phyloP scores from a whole-genome alignment of 35 echinoderm and acorn worm genomes.

The Heliocidaris tuberculata region DNA sequence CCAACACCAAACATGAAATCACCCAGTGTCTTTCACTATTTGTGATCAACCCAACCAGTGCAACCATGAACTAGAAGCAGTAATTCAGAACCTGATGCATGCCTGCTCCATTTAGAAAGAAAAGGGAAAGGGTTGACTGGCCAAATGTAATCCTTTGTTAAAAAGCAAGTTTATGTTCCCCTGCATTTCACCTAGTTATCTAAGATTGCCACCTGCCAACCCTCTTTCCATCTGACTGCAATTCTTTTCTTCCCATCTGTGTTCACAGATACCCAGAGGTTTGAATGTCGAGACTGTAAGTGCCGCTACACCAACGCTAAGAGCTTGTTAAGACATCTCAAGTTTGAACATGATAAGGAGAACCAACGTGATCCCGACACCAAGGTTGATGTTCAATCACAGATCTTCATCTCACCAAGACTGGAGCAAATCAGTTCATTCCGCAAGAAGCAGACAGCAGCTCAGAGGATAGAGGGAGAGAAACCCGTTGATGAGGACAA shows the following conservation, averaged over 20 bases:
- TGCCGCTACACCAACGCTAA: conserved; percentile 28
- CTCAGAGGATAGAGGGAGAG: background rate
- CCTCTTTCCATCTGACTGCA: background rate
- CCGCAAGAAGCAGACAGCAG: background rate
- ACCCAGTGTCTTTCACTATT: too few species aligned
- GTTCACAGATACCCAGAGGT: background rate
- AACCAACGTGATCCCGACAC: background rate
- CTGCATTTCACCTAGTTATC: background rate
- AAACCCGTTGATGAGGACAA: background rate
- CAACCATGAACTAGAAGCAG: too few species aligned
- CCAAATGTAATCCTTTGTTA: background rate
- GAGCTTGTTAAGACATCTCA: conserved; percentile 37
- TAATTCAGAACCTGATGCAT: too few species aligned
- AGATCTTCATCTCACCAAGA: background rate
- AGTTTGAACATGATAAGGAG: conserved; percentile 39
- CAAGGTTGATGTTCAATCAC: background rate
- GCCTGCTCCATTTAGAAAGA: too few species aligned
- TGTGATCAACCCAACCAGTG: too few species aligned
- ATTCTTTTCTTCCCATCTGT: background rate
- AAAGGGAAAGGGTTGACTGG: background rate
- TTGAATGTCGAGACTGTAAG: conserved; percentile 6
- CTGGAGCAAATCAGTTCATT: background rate
- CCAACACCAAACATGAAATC: too few species aligned
- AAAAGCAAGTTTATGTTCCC: background rate
- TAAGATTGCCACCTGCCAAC: background rate